These are phyloP conservation scores for Brachyopa scutellaris DNA, from an alignment of 2,888 invertebrate species.

Conservation along the genomic window DNA sequence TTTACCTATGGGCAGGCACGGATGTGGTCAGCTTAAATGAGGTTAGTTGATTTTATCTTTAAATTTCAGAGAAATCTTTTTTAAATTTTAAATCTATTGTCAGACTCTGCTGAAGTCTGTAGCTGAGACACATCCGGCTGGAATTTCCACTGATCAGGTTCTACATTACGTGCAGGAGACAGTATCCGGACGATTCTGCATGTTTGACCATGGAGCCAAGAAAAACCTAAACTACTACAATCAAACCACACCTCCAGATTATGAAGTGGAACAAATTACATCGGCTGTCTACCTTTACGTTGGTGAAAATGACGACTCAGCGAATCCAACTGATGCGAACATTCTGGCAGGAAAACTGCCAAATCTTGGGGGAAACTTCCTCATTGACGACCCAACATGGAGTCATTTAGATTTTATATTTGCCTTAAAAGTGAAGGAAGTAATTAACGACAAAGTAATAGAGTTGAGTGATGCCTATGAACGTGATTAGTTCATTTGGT, in stretches of 20 bases:
- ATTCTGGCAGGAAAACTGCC: slow-evolving; percentile 73
- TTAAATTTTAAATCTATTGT: neutral
- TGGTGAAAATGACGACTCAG: slow-evolving; percentile 75
- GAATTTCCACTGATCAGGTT: slow-evolving; percentile 77
- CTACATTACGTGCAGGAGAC: slow-evolving; percentile 77
- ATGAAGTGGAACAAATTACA: slow-evolving; percentile 75
- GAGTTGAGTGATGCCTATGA: slow-evolving; percentile 74
- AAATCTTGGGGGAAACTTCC: slow-evolving; percentile 17
- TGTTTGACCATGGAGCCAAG: slow-evolving; percentile 75
- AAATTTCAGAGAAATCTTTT: too few species aligned
- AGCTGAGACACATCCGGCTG: slow-evolving; percentile 78
- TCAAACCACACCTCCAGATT: slow-evolving; percentile 74
- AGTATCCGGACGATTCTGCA: slow-evolving; percentile 75
- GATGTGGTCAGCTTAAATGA: slow-evolving; percentile 75
- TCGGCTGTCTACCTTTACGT: slow-evolving; percentile 75
- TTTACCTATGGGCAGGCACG: slow-evolving; percentile 75
- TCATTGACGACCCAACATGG: slow-evolving; percentile 36
- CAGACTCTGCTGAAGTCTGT: slow-evolving; percentile 76
- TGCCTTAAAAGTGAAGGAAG: slow-evolving; percentile 51
- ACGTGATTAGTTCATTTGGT: neutral
- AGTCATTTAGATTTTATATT: slow-evolving; percentile 54
- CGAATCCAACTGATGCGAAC: slow-evolving; percentile 74
- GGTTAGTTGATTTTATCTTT: slow-evolving; percentile 72
- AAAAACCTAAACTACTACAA: slow-evolving; percentile 75
- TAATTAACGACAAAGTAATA: slow-evolving; percentile 57